Evolutionary conservation across 2,797 vertebrate genomes (phyloP).

Genomic region (Peromyscus melanophrys): DNA sequence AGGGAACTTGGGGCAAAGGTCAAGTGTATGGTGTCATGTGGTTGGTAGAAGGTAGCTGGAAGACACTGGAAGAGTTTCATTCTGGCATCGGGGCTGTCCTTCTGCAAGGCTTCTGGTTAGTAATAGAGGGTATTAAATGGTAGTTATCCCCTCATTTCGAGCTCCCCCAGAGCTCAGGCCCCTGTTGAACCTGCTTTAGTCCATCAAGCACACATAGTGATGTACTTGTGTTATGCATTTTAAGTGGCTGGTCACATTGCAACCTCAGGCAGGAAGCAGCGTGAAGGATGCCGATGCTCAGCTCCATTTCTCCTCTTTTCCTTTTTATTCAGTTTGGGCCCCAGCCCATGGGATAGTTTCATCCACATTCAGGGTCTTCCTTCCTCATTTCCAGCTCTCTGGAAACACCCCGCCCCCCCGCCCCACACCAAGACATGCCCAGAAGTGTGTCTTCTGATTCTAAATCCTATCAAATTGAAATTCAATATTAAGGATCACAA

Average conservation of each 20-base stretch:
- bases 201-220: fast-evolving
- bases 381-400: background rate
- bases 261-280: background rate
- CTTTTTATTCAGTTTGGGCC: background rate
- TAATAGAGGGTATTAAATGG: background rate
- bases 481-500: background rate
- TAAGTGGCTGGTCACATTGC: background rate
- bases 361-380: background rate
- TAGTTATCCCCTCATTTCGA: fast-evolving
- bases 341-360: background rate
- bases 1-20: background rate
- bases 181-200: fast-evolving
- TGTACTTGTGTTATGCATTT: background rate
- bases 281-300: too few species aligned
- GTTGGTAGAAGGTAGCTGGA: background rate
- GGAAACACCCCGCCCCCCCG: background rate
- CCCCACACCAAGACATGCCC: background rate
- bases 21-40: fast-evolving
- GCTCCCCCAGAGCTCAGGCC: fast-evolving
- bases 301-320: background rate
- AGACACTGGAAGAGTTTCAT: background rate
- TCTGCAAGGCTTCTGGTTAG: background rate
- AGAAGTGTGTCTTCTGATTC: background rate
- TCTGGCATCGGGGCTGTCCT: background rate
- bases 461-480: background rate